phyloP scores from a whole-genome alignment of 2,797 vertebrate genomes.

The Lates japonicus region DNA sequence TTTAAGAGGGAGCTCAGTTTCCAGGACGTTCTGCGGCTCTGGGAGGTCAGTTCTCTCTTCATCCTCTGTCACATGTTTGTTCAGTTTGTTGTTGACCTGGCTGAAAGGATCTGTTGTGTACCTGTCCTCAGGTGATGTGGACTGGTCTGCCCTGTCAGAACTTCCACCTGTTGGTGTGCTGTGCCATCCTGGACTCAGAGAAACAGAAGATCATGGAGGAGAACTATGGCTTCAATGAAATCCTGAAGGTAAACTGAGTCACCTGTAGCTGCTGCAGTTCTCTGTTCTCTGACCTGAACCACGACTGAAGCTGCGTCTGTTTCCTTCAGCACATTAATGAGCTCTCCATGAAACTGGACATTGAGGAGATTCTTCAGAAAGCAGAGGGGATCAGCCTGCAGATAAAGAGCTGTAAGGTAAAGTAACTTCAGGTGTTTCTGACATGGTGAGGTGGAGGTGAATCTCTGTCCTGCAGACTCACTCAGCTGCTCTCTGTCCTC shows the following conservation, averaged over 20 bases:
- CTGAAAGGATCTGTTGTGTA: neutral
- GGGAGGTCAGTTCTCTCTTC: slow-evolving; percentile 90
- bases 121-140: slow-evolving; percentile 92
- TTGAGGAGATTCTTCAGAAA: slow-evolving; percentile 94
- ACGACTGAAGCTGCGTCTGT: neutral
- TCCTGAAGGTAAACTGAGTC: slow-evolving; percentile 91
- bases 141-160: slow-evolving; percentile 95
- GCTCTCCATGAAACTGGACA: slow-evolving; percentile 97
- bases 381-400: slow-evolving; percentile 95
- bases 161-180: slow-evolving; percentile 97
- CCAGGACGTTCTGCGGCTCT: slow-evolving; percentile 94
- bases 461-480: neutral
- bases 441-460: no score
- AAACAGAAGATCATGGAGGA: slow-evolving; percentile 98
- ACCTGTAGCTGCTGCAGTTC: neutral
- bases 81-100: neutral
- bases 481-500: slow-evolving; percentile 4
- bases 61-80: no score
- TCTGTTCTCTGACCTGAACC: neutral
- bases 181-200: slow-evolving; percentile 96
- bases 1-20: slow-evolving; percentile 98
- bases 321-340: slow-evolving; percentile 94
- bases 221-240: slow-evolving; percentile 97
- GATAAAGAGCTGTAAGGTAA: slow-evolving; percentile 94
- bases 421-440: no score